These are phyloP conservation scores for Lapara coniferarum DNA, from an alignment of 2,888 invertebrate genomes.

Conservation along the genomic window DNA sequence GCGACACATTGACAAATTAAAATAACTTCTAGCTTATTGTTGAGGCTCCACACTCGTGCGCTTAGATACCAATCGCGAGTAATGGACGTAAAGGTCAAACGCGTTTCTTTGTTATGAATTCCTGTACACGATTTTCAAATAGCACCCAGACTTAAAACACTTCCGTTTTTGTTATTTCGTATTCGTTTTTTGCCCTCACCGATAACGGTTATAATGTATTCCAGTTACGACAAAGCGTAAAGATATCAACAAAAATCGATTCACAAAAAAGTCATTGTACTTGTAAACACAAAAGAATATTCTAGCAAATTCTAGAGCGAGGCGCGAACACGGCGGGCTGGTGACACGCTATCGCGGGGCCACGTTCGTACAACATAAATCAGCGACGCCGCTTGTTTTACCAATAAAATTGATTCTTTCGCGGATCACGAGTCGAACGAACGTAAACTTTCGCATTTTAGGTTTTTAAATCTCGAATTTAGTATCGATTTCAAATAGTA, in stretches of 20 bases:
- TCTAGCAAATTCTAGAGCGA: slow-evolving; percentile 75
- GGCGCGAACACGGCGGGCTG: slow-evolving; percentile 69
- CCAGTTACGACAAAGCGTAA: slow-evolving; percentile 20
- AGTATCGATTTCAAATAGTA: not conserved
- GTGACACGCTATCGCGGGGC: slow-evolving; percentile 74
- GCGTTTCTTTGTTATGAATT: slow-evolving; percentile 43
- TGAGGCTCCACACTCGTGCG: slow-evolving; percentile 42
- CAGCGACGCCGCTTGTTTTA: slow-evolving; percentile 76
- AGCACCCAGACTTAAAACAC: slow-evolving; percentile 27
- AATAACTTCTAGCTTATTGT: slow-evolving; percentile 25
- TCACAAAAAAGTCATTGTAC: slow-evolving; percentile 49
- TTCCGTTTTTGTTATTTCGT: slow-evolving; percentile 13
- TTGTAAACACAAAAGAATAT: slow-evolving; percentile 73
- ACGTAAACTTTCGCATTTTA: slow-evolving; percentile 30
- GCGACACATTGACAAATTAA: slow-evolving; percentile 44
- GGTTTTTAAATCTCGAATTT: slow-evolving; percentile 29
- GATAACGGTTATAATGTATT: slow-evolving; percentile 13
- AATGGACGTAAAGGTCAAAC: slow-evolving; percentile 48
- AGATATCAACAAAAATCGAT: slow-evolving; percentile 20
- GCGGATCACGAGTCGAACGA: slow-evolving; percentile 51
- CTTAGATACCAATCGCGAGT: slow-evolving; percentile 61
- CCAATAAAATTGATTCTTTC: slow-evolving; percentile 81
- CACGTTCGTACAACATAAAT: slow-evolving; percentile 78
- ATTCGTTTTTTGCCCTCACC: not conserved
- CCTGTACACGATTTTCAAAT: slow-evolving; percentile 16